Percentiles rank a stretch among this genome's conserved stretches.
Evolutionary conservation across 2,888 invertebrate species (phyloP).

Genomic region (Drosophila borborema): DNA sequence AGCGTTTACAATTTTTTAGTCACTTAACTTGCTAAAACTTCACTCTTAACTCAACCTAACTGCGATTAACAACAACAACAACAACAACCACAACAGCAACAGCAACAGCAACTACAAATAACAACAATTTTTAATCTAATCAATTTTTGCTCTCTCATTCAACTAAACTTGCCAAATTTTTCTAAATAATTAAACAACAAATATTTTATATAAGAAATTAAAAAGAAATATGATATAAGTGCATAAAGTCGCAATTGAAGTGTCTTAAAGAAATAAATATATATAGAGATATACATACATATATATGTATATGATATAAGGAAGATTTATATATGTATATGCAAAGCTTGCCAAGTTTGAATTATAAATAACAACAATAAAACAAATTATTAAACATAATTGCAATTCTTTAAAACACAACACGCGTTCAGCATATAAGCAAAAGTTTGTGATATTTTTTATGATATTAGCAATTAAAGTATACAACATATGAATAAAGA

Average conservation of each 20-base stretch:
- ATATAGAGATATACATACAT: constrained; percentile 28
- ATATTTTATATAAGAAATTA: constrained; percentile 38
- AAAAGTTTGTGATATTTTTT: constrained; percentile 80
- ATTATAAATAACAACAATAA: constrained; percentile 34
- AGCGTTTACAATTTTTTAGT: constrained; percentile 32
- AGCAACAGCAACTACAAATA: constrained; percentile 31
- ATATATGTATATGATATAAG: constrained; percentile 16
- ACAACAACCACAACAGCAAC: constrained; percentile 30
- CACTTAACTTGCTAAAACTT: constrained; percentile 42
- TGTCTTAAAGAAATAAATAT: constrained; percentile 70
- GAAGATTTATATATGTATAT: constrained; percentile 14
- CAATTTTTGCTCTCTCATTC: constrained; percentile 51
- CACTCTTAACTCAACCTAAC: constrained; percentile 58
- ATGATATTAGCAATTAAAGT: constrained; percentile 76
- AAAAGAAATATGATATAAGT: constrained; percentile 46
- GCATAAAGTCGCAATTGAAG: constrained; percentile 73
- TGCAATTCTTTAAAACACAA: constrained; percentile 49
- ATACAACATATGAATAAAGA: constrained; percentile 34
- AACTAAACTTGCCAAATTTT: constrained; percentile 72
- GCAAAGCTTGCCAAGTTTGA: constrained; percentile 65
- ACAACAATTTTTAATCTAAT: constrained; percentile 44
- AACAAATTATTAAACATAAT: constrained; percentile 46
- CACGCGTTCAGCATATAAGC: constrained; percentile 48
- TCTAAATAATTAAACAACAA: constrained; percentile 24
- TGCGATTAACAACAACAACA: constrained; percentile 39